Base-by-base conservation (phyloP, 1,140 invertebrate genomes). In the Subanguina moxae region DNA sequence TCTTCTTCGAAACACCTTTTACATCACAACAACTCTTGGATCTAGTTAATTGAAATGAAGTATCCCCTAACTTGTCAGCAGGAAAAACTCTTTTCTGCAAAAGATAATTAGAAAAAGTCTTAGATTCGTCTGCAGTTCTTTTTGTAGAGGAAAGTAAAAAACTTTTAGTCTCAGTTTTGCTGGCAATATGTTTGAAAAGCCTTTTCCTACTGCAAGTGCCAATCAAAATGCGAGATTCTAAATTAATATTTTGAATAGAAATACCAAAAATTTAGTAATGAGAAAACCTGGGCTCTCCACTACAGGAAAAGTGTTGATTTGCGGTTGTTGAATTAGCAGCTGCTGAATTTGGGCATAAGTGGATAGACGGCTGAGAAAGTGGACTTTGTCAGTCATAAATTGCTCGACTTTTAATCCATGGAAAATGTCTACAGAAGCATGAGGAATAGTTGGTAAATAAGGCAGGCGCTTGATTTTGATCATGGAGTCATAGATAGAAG, bases 401-500 rank as follows among this genome's bases (percentile, higher is more conserved):
- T 81, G 78, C 23, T 76, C 76, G 3, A 76, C 81, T 13, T 64
- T 57, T 59, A 81, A 72, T 28, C 69, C 68, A 69, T 81, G 80
- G 57, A 80, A 76, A 9, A 69, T 80, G 62, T 63, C 15, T 67
- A 73, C 46, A 59, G 59, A 57, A 21, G 72, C 65, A 56, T 75
- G 71, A 1, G 78, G 74, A 64, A 81, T 81, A 62, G 80, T 77
- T 21, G 94, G 95, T 57, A 98, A 84, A 85, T 96, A 98, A 0
- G 95, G 95, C 73, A 98, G 85, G 82, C 93, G 92, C 85, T 97
- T 97, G 76, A 97, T 93, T 68, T 93, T 86, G 72, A 98, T 97
- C 78, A 97, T 97, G 82, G 91, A 94, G 86, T 98, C 94, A 85
- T 97, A 98, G 75, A 97, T 91, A 32, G 93, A 97, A 0, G 94